Conservation (phyloP, 2,113 vertebrate genomes). For the Pelmatolapia mariae region DNA sequence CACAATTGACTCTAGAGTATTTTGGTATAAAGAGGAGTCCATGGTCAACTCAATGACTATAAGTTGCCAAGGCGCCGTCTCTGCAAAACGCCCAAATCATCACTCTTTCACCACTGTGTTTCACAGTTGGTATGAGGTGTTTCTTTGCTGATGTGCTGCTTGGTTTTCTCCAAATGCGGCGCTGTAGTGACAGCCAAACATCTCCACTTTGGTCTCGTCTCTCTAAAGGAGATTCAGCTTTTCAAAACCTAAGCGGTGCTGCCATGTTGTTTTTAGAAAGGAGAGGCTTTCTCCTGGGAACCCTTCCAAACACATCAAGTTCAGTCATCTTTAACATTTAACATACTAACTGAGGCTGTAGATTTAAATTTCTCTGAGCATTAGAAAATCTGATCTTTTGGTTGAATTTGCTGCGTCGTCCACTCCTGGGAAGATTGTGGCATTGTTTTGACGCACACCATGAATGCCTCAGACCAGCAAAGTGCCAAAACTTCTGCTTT, state of each 20-base stretch:
- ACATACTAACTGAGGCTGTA: background rate
- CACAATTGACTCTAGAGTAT: background rate
- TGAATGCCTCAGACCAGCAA: background rate
- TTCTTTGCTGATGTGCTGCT: background rate
- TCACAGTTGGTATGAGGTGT: background rate
- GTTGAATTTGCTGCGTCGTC: background rate
- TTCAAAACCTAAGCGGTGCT: background rate
- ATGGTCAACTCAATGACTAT: background rate
- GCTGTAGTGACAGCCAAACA: background rate
- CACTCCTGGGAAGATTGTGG: background rate
- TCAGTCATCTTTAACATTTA: background rate
- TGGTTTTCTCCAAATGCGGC: background rate
- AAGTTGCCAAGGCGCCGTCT: background rate
- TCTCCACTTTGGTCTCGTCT: background rate
- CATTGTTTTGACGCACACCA: background rate
- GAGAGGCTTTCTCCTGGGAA: background rate
- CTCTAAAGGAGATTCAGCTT: background rate
- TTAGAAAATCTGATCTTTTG: background rate
- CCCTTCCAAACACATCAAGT: background rate
- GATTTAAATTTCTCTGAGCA: background rate
- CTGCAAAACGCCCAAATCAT: background rate
- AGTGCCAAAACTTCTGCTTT: background rate
- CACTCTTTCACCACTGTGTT: background rate
- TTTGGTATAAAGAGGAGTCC: background rate
- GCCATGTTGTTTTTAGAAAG: background rate